Evolutionary conservation across 2,113 vertebrate genomes (phyloP), one percentile per base, ranked within the genome.

Genomic region (Aphelocoma coerulescens): DNA sequence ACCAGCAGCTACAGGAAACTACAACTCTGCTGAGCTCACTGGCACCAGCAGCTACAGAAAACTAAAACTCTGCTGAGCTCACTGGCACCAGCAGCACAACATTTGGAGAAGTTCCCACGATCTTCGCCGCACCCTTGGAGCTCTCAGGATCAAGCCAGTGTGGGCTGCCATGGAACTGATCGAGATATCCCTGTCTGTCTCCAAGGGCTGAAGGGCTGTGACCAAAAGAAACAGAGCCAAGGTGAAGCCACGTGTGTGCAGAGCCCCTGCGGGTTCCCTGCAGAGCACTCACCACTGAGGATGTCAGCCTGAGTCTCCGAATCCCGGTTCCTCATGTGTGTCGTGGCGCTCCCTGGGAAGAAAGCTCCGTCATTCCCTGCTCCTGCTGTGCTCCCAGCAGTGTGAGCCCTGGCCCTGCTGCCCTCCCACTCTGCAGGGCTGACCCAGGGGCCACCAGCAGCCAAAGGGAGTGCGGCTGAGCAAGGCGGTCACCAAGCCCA

Each of bases 41-140:
- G 35, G 35, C 35, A 37, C 35, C 35, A 37, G 35, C 35, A 37
- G 35, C 35, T 37, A 37, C 35, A 7, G 8, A 37, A 37, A 37
- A 37, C 35, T 37, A 37, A 37, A 37, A 37, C 35, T 37, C 35
- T 37, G 35, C 35, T 37, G 35, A 37, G 35, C 35, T 37, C 35
- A 37, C 35, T 8, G 35, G 35, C 35, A n/a, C 39, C 57, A 61
- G 73, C 84, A 88, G 65, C 74, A 78, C 57, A 79, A 39, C 23
- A 0, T 3, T 1, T n/a, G 39, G 1, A n/a, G 28, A 9, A 41
- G 0, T 4, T 10, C 5, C 13, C 6, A 26, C 3, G 49, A 21
- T 5, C 57, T 48, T 4, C 57, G 13, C n/a, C 16, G 41, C 57
- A 17, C 18, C 55, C 63, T 30, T 2, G 55, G 74, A 55, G 66